These are phyloP conservation scores for Callocephalon fimbriatum DNA, from an alignment of 2,113 vertebrate genomes.

Conservation along the genomic window DNA sequence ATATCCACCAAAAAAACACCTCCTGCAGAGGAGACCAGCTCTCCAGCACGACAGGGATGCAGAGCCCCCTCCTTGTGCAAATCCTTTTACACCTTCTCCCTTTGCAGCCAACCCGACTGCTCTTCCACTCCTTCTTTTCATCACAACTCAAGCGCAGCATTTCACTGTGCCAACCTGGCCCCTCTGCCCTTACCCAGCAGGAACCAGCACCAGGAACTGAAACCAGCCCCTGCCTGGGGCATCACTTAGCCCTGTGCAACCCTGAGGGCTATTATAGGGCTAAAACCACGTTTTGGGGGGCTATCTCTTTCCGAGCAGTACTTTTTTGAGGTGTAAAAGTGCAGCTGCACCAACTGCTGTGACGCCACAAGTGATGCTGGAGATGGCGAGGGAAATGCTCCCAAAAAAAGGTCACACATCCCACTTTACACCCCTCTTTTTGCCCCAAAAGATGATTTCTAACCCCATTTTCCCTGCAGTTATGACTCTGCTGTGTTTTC, in stretches of 20 bases:
- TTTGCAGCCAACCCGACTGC: accelerated
- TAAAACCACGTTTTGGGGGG: accelerated
- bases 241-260: neutral
- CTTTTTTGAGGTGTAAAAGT: neutral
- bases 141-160: neutral
- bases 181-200: neutral
- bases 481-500: neutral
- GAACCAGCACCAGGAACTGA: neutral
- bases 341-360: accelerated
- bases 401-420: accelerated
- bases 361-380: accelerated
- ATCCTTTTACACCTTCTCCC: neutral
- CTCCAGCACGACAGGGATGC: accelerated
- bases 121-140: neutral
- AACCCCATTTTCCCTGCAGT: accelerated
- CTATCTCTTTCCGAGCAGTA: accelerated
- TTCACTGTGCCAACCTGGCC: neutral
- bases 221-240: neutral
- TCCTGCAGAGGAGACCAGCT: accelerated
- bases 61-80: neutral
- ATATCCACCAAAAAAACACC: accelerated
- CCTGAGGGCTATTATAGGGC: accelerated
- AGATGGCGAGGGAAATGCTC: accelerated
- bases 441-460: neutral
- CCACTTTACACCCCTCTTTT: accelerated